Base-by-base conservation (phyloP, 2,888 invertebrate genomes). In the Mylabris sibirica region DNA sequence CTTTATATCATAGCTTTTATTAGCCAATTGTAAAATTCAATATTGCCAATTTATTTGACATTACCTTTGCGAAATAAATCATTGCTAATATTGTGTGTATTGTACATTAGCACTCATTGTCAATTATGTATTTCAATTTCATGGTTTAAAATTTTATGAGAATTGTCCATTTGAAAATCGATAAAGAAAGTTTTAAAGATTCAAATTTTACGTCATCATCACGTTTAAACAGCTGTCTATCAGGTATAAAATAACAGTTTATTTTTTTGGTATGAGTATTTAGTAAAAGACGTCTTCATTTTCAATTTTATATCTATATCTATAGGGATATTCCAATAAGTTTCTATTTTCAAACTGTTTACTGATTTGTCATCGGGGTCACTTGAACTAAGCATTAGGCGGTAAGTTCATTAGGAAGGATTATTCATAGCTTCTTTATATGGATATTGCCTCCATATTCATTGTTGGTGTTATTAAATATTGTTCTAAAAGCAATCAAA, bases 351-450 rank as follows among this genome's bases (percentile, higher is more conserved):
- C 8, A 11, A 22, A 49, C 49, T 49, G 20, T 49, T 20, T 49
- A 3, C 20, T 4, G 20, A 49, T 49, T 49, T 20, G 49, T 49
- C 49, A 49, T 49, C 20, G 49, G 20, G 49, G 49, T 49, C 49
- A 49, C 20, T n/a, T n/a, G 9, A 22, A 20, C 20, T 11, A 11
- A 49, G 49, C 20, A 49, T 49, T 49, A 20, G 49, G 20, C 20
- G 20, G 2, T 49, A 20, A 20, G 49, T 20, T 49, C 20, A 22
- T 20, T 20, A 20, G 20, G 8, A 9, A 49, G 11, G 49, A 49
- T 49, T 49, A 49, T 20, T 20, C 49, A 49, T 44, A 17, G n/a
- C n/a, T 44, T 44, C 17, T 44, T 44, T 44, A 44, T 44, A 44
- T 44, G 17, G 5, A 17, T 6, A 44, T 44, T 17, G 44, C 5